These are phyloP conservation scores for Eolophus roseicapilla DNA, from an alignment of 2,113 vertebrate species.

Conservation along the genomic window DNA sequence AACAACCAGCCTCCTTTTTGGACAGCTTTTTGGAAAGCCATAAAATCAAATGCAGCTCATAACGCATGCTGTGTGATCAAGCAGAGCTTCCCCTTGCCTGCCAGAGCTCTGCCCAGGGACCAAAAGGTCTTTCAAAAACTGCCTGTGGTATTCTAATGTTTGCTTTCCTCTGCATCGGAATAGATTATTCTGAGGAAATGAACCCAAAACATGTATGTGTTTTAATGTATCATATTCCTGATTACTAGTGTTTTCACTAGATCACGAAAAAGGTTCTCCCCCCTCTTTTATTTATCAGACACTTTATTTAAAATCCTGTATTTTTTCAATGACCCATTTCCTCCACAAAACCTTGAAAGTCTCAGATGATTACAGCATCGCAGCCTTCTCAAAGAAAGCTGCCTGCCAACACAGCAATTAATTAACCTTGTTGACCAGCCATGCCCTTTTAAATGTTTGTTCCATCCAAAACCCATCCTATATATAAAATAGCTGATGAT, in stretches of 20 bases:
- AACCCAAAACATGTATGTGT: neutral
- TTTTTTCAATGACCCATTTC: constrained; percentile 19
- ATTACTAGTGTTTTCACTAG: neutral
- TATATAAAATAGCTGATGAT: neutral
- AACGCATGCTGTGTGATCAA: constrained; percentile 64
- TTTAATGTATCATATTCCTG: neutral
- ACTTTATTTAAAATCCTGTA: neutral
- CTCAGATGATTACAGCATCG: constrained; percentile 5
- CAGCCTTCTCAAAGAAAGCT: neutral
- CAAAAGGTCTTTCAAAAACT: constrained; percentile 33
- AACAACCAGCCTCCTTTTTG: constrained; percentile 16
- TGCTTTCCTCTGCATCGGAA: constrained; percentile 6
- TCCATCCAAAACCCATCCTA: neutral
- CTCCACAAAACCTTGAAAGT: constrained; percentile 33
- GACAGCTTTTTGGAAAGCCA: constrained; percentile 65
- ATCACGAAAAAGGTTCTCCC: neutral
- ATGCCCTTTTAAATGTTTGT: constrained; percentile 23
- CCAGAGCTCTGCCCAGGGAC: constrained; percentile 41
- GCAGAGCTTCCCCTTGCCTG: constrained; percentile 18
- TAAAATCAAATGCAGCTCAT: constrained; percentile 71
- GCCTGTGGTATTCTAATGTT: constrained; percentile 12
- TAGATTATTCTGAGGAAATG: constrained; percentile 16
- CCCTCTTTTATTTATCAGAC: neutral
- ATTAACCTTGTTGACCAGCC: constrained; percentile 51
- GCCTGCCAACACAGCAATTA: constrained; percentile 37